These are phyloP conservation scores for Alaudala cheleensis DNA, from an alignment of 2,113 vertebrate species.

Conservation along the genomic window DNA sequence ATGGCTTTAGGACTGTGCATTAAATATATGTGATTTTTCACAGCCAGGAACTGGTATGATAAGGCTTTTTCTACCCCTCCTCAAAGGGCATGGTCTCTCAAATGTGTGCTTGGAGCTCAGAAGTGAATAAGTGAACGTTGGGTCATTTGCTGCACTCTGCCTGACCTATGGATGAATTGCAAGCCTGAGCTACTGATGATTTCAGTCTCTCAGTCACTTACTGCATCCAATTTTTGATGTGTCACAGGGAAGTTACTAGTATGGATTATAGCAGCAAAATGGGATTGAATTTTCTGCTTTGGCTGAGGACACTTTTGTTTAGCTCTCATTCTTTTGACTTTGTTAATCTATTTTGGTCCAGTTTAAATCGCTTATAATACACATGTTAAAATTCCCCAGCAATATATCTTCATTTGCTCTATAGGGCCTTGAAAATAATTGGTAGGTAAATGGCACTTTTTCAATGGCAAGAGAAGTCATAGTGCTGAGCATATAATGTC, in stretches of 20 bases:
- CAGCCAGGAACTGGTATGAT: neutral
- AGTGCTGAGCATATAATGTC: neutral
- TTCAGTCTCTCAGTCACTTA: neutral
- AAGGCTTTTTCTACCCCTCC: neutral
- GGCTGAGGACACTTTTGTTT: neutral
- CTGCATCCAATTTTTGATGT: constrained; percentile 17
- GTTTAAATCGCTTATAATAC: neutral
- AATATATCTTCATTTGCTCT: neutral
- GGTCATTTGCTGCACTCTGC: constrained; percentile 5
- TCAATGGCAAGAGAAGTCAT: neutral
- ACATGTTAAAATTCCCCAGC: neutral
- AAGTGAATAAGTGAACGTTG: neutral
- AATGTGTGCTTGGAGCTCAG: neutral
- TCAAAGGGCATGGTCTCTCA: neutral
- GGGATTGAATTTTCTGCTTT: constrained; percentile 12
- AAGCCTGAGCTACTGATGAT: neutral
- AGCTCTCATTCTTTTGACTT: neutral
- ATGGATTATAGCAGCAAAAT: constrained; percentile 21
- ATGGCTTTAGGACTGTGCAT: neutral
- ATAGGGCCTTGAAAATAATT: neutral
- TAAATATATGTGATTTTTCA: neutral
- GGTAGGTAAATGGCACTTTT: neutral
- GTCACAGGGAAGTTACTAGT: constrained; percentile 11
- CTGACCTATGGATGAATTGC: constrained; percentile 31
- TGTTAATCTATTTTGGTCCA: neutral